Conservation (phyloP, 2,113 vertebrate species). For the Glareola pratincola region DNA sequence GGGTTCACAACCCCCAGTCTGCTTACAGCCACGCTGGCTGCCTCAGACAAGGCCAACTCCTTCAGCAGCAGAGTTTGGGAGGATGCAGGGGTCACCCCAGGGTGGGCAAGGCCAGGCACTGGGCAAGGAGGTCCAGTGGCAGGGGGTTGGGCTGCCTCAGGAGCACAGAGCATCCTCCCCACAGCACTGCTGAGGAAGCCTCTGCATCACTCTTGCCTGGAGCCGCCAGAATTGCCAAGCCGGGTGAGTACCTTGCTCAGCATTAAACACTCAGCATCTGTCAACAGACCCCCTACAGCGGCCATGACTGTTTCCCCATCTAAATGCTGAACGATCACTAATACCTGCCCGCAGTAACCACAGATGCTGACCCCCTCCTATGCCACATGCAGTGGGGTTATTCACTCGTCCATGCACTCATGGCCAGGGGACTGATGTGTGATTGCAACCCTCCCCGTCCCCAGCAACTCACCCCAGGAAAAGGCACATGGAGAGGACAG, state of each 20-base stretch:
- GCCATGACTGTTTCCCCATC: not conserved
- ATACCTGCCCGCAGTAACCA: not conserved
- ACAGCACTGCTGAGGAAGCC: accelerated
- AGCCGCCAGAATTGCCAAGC: not conserved
- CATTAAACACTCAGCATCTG: not conserved
- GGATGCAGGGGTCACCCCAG: accelerated
- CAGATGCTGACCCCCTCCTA: not conserved
- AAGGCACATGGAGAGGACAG: accelerated
- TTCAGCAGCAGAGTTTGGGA: not conserved
- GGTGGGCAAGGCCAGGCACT: not conserved
- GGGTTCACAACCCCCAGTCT: not conserved
- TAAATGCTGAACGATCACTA: not conserved
- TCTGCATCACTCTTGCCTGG: not conserved
- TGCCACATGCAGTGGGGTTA: accelerated
- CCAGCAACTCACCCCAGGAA: not conserved
- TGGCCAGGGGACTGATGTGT: accelerated
- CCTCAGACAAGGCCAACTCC: not conserved
- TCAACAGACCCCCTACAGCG: not conserved
- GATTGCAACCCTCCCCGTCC: not conserved
- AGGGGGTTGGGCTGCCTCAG: not conserved
- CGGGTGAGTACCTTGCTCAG: not conserved
- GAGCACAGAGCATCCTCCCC: not conserved
- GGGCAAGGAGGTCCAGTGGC: not conserved
- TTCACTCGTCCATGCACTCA: accelerated
- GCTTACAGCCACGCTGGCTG: accelerated